Conservation (phyloP, 2,113 vertebrate species). For the Ctenodactylus gundi region DNA sequence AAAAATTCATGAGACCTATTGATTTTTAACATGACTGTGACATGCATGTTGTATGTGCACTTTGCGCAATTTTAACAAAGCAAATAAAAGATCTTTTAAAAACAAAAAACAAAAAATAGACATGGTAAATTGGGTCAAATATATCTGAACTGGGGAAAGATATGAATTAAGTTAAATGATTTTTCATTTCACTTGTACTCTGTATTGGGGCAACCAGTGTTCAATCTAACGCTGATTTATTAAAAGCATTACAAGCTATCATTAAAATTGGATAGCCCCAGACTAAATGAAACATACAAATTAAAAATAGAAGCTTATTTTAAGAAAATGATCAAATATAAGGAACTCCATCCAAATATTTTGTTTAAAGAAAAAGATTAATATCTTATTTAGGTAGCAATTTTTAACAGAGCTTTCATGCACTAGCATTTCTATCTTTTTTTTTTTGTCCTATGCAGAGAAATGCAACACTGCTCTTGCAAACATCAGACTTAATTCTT, state of each 20-base stretch:
- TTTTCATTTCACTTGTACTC: background rate
- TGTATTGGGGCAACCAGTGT: background rate
- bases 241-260: background rate
- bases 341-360: background rate
- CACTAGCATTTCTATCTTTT: conserved; percentile 24
- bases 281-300: conserved; percentile 28
- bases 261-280: background rate
- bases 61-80: background rate
- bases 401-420: background rate
- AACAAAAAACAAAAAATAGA: background rate
- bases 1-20: conserved; percentile 20
- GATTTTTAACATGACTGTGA: conserved; percentile 33
- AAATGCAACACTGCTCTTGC: conserved; percentile 62
- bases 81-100: background rate
- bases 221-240: background rate
- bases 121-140: background rate
- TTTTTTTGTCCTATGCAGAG: conserved; percentile 67
- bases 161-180: background rate
- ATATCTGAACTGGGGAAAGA: conserved; percentile 28
- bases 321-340: background rate
- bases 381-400: background rate
- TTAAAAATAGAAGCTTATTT: background rate
- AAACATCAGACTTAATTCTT: conserved; percentile 75
- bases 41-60: background rate
- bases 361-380: conserved; percentile 30